Percentiles rank a stretch among this genome's conserved stretches.
Evolutionary conservation across 2,113 vertebrate genomes (phyloP).

Genomic region (Grammomys surdaster): DNA sequence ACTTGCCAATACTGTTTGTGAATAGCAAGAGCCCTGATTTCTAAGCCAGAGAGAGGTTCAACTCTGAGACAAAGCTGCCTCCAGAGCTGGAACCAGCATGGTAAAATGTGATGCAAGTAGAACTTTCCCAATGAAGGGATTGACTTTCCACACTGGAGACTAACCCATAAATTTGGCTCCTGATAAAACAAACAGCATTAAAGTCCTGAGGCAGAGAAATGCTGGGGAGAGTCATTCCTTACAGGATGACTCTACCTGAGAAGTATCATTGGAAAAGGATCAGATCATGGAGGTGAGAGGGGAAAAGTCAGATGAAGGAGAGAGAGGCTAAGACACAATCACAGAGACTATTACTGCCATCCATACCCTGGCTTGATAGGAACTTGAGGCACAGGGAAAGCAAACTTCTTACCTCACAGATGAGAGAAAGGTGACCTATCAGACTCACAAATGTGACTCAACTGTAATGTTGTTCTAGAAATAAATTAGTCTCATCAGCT

Average conservation of each 20-base stretch:
- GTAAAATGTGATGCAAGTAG: background rate
- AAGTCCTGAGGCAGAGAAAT: background rate
- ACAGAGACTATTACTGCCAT: background rate
- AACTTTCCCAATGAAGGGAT: background rate
- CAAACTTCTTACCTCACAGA: background rate
- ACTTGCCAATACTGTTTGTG: background rate
- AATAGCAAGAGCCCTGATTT: background rate
- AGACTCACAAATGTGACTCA: background rate
- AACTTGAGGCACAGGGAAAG: background rate
- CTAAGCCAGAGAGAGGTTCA: background rate
- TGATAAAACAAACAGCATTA: background rate
- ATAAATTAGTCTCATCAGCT: background rate
- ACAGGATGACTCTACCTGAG: background rate
- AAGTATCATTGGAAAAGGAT: background rate
- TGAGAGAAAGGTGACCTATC: background rate
- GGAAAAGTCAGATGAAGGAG: background rate
- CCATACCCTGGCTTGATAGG: background rate
- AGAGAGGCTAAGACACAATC: background rate
- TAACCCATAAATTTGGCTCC: background rate
- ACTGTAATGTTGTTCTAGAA: conserved; percentile 32
- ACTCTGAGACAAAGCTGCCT: background rate
- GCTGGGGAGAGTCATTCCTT: background rate
- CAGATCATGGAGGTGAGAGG: background rate
- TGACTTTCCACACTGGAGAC: background rate
- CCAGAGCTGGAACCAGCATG: background rate